Evolutionary conservation across 2,113 vertebrate species (phyloP), one percentile per base, ranked within the genome.

Genomic region (Microcebus murinus): DNA sequence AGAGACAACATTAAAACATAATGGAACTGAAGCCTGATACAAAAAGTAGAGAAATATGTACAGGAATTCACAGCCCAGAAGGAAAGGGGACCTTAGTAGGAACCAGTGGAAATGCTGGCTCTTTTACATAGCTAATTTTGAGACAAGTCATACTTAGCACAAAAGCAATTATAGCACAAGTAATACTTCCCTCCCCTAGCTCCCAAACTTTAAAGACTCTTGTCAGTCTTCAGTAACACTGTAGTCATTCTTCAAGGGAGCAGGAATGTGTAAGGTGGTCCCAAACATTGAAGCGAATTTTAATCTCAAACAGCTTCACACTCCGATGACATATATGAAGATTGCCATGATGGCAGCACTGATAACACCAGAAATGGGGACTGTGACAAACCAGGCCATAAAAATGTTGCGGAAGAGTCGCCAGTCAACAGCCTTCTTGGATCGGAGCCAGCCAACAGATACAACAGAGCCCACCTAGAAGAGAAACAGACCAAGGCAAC

Each of bases 321-420:
- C 73, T 42, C 18, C 92, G 71, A 99, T 84, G 7, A 98, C 98
- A 0, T 98, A 99, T 8, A 97, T 99, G 98, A 99, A 99, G 57
- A 99, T 81, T 0, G 99, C 99, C 99, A 99, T 99, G 83, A 99
- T 99, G 90, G 99, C 99, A 3, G 99, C 99, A 0, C 99, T 99
- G 98, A 99, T 99, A 34, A 99, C 92, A 1, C 99, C 99, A 0
- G 99, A 99, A 92, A 99, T 99, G 4, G 99, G 99, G 76, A 99
- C 99, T 0, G 99, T 99, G 65, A 99, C 99, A 1, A 99, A 99
- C 99, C 99, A 99, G 61, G 99, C 99, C 98, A 99, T 99, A 96
- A 99, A 99, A 97, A 99, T 99, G 97, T 99, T 99, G 68, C 99
- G 99, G 98, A 99, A 99, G 70, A 99, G 99, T 52, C 97, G 98